Base-by-base conservation (phyloP, 1,140 invertebrate genomes). In the Apocrypta bakeri region DNA sequence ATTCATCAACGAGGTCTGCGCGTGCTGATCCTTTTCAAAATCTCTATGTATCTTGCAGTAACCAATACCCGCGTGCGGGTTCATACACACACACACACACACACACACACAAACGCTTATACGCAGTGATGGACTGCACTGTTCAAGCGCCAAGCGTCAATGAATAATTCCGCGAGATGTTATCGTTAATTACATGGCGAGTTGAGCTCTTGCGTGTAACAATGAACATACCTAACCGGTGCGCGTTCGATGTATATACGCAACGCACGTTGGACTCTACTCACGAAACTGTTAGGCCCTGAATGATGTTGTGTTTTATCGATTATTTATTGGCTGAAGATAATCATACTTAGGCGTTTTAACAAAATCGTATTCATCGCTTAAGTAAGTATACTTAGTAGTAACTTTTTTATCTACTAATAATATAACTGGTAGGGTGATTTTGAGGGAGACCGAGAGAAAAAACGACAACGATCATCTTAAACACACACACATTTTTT, bases 131-230 rank as follows among this genome's bases (percentile, higher is more conserved):
- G 9, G 31, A 33, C 61, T 66, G 61, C 25, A 12, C 1, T 21
- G 25, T 31, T 31, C 56, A 77, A 69, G 64, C 42, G 79, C 9
- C 76, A 81, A 87, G 64, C 84, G 84, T 85, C 86, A 88, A 88
- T 89, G 87, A 89, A 88, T 87, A 86, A 89, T 89, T 86, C 82
- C 81, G 74, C 75, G 80, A 88, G 88, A 90, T 89, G 84, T 74
- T 89, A 90, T 90, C 88, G 87, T 88, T 90, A 90, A 90, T 90
- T 89, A 87, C 85, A 88, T 61, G 48, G 48, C 48, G 48, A 56
- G 48, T 6, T 81, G 84, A 72, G 83, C 85, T 31, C 75, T 48
- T 42, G 72, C 74, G 56, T 61, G 48, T 80, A 88, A 90, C 89
- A 90, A 90, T 90, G 87, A 88, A 25, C 69, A 79, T 69, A 25